Evolutionary conservation across 2,113 vertebrate species (phyloP).

Genomic region (Phoxinus phoxinus): DNA sequence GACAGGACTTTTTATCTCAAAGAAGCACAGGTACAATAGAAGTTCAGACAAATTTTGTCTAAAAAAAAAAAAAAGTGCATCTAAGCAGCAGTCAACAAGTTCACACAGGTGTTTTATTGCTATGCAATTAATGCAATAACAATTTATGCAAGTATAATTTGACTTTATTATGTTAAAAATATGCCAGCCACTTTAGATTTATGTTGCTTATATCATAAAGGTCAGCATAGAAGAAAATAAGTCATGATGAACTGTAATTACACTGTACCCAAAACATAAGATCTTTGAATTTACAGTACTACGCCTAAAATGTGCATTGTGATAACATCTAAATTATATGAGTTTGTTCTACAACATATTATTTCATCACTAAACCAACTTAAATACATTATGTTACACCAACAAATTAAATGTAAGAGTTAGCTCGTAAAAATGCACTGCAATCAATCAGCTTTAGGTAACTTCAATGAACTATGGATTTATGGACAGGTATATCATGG

Average conservation of each 20-base stretch:
- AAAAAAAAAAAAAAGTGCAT: conserved; percentile 49
- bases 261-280: background rate
- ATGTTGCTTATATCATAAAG: background rate
- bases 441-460: background rate
- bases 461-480: conserved; percentile 4
- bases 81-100: conserved; percentile 48
- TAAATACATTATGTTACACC: background rate
- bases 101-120: conserved; percentile 1
- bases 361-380: background rate
- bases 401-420: background rate
- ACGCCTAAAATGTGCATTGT: background rate
- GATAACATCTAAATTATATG: background rate
- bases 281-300: background rate
- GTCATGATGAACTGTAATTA: background rate
- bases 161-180: background rate
- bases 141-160: background rate
- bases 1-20: conserved; percentile 69
- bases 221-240: background rate
- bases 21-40: conserved; percentile 62
- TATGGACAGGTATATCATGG: conserved; percentile 1
- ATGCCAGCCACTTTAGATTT: background rate
- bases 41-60: conserved; percentile 60
- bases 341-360: background rate
- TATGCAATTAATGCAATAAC: conserved; percentile 25
- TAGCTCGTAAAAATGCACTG: background rate